Evolutionary conservation across 2,797 vertebrate species (phyloP), one percentile per base, ranked within the genome.

Genomic region (Anabacerthia variegaticeps): DNA sequence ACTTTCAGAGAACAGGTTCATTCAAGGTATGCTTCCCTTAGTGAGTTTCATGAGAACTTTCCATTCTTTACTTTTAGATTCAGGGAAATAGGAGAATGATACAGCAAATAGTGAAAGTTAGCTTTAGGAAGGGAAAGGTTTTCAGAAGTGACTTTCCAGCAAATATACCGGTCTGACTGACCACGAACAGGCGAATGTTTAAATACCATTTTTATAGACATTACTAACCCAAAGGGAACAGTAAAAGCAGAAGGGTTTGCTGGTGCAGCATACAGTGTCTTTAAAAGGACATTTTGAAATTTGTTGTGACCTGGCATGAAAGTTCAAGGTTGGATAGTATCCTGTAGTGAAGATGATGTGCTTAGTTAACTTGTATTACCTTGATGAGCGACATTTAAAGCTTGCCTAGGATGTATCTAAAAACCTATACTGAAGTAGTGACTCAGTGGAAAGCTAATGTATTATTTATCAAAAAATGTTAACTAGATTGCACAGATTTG

Each of bases 391-490:
- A 8, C 41, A 52, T 54, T 89, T 93, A 65, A 89, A 85, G 56
- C 44, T 91, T 89, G n/a, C 37, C 22, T 72, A 54, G 41, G 15
- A 58, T 58, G 12, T 68, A 68, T 65, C 44, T 87, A 43, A 87
- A 82, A 66, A 52, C 8, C 44, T 54, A 20, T 58, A 36, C 43
- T 68, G 39, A 91, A 61, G 20, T 54, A 85, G 58, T 73, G 85
- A 62, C 15, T 72, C 28, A n/a, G 32, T 80, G 59, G 65, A 93
- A 92, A 68, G 12, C 27, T 77, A 61, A 68, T 89, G 36, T 49
- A 79, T 95, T 91, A 79, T 92, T 88, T 78, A 95, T 83, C 62
- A 88, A 48, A 51, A 84, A 80, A 73, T 62, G 61, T 85, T 85
- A 62, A 46, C 67, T 71, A 61, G 56, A 43, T 80, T 91, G 68